Percentiles rank a stretch among this genome's conserved stretches.
Conservation (phyloP, 2,888 invertebrate genomes). For the Cosmia trapezina region DNA sequence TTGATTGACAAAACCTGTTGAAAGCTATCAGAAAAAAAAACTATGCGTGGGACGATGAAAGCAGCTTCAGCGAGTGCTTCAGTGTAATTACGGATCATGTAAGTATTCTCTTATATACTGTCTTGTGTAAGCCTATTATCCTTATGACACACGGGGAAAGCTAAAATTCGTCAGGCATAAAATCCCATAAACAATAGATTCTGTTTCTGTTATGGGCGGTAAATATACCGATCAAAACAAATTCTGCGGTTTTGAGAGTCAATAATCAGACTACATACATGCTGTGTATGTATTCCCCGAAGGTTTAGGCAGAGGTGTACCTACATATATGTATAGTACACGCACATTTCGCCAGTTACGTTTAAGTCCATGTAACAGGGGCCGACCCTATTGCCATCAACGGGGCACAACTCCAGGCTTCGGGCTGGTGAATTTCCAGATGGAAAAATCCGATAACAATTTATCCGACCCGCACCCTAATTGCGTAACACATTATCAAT, state of each 20-base stretch:
- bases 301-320: too few species aligned
- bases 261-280: background rate
- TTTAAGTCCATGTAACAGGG: too few species aligned
- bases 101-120: slow-evolving; percentile 42
- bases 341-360: too few species aligned
- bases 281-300: too few species aligned
- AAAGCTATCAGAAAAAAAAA: slow-evolving; percentile 43
- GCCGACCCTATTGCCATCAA: too few species aligned
- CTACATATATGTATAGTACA: too few species aligned
- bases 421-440: too few species aligned
- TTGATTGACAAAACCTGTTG: slow-evolving; percentile 69
- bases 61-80: slow-evolving; percentile 23
- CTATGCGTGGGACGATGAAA: slow-evolving; percentile 17
- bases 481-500: too few species aligned
- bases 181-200: slow-evolving; percentile 3
- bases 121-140: slow-evolving; percentile 6
- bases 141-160: slow-evolving; percentile 50
- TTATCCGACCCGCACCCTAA: too few species aligned
- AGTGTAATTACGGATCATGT: background rate
- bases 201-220: background rate
- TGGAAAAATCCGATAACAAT: too few species aligned
- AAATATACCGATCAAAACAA: slow-evolving; percentile 36
- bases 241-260: slow-evolving; percentile 27
- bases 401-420: too few species aligned
- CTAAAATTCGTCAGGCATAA: background rate